Evolutionary conservation across 2,888 invertebrate species (phyloP).

Genomic region (Tiliacea aurago): DNA sequence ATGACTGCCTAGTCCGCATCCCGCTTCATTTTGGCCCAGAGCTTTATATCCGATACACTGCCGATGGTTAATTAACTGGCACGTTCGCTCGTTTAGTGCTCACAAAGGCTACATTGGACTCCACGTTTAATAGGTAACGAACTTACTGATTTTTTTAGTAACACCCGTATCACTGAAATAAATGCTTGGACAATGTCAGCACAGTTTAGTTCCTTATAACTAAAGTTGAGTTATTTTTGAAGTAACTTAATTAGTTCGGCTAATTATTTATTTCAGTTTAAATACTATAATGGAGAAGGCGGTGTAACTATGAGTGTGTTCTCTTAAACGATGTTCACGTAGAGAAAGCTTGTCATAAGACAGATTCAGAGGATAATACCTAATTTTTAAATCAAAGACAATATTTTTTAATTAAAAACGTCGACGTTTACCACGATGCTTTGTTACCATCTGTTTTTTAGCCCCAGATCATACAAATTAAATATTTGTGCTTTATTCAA

Average conservation of each 20-base stretch:
- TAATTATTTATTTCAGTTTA: no score
- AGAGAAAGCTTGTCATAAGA: not conserved
- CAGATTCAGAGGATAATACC: no score
- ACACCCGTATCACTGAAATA: no score
- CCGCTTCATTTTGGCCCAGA: not conserved
- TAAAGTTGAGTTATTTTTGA: no score
- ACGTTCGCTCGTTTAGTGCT: slow-evolving; percentile 3
- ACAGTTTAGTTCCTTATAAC: no score
- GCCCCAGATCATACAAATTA: no score
- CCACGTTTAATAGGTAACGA: slow-evolving; percentile 1
- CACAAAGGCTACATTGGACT: slow-evolving; percentile 26
- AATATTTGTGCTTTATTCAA: no score
- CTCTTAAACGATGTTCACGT: not conserved
- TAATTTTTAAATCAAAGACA: not conserved
- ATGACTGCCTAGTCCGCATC: not conserved
- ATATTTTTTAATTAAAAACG: not conserved
- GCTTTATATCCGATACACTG: not conserved
- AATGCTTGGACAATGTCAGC: no score
- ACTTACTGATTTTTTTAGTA: not conserved
- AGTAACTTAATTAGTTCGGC: no score
- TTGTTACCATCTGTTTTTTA: no score
- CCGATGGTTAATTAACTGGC: not conserved
- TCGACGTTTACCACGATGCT: no score
- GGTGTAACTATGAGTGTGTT: not conserved
- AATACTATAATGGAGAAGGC: not conserved